Base-by-base conservation (phyloP, 2,888 invertebrate genomes). In the Carcina quercana region DNA sequence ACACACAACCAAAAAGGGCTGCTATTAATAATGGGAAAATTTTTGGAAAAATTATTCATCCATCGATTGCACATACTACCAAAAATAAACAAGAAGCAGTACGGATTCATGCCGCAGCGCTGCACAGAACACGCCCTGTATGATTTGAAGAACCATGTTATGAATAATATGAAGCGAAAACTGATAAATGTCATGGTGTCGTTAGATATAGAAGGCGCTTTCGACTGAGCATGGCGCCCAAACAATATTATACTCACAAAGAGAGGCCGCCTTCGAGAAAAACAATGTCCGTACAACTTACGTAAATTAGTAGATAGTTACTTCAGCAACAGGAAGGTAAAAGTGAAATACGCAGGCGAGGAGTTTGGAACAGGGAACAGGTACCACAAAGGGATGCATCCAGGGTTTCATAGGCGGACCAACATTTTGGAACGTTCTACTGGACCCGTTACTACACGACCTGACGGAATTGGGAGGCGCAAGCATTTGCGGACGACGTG, bases 391-490 rank as follows among this genome's bases (percentile, higher is more conserved):
- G 6, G 26, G 26, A 2, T 26, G 35, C 12, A 28, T 37, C 2
- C 39, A 40, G 19, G 32, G 35, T 2, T 36, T 34, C 1, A 34
- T 28, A 3, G 21, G 35, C 3, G 37, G 40, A 2, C 40, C 40
- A 7, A 26, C 27, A 2, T 10, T 35, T 1, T 37, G 37, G 37
- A 35, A 40, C 15, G 10, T 37, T 1, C 32, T 32, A 3, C 30
- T 37, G 11, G 26, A 40, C n/a, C 32, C 30, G 1, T 20, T 38
- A 1, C 32, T 38, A 1, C 5, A 32, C 4, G 25, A 12, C 2
- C 22, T 34, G 1, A 19, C n/a, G n/a, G n/a, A n/a, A n/a, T n/a
- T n/a, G n/a, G n/a, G n/a, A n/a, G n/a, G n/a, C n/a, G n/a, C n/a
- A n/a, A n/a, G n/a, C n/a, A n/a, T n/a, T n/a, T n/a, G n/a, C n/a